Evolutionary conservation across 2,888 invertebrate genomes (phyloP).

Genomic region (Drosophila mulleri): DNA sequence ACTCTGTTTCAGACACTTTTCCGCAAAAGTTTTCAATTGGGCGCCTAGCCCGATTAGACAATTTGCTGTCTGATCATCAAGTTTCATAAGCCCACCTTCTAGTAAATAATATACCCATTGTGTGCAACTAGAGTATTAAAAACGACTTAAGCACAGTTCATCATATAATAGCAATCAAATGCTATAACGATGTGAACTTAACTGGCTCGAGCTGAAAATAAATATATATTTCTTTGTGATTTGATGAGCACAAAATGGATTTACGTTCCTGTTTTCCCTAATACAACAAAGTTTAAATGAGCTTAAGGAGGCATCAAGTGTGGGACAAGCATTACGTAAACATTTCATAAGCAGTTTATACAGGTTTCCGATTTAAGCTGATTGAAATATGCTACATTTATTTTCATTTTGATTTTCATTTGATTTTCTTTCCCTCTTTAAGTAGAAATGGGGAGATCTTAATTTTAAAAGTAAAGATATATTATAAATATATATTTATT

Average conservation of each 20-base stretch:
- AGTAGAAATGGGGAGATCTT: neutral
- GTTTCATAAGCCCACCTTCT: slow-evolving; percentile 35
- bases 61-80: slow-evolving; percentile 23
- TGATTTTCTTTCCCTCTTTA: neutral
- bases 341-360: neutral
- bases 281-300: neutral
- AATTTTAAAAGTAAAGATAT: neutral
- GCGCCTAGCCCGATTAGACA: slow-evolving; percentile 44
- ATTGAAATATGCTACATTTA: neutral
- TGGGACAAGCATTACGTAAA: neutral
- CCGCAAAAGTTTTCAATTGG: slow-evolving; percentile 46
- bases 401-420: neutral
- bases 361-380: neutral
- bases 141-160: slow-evolving; percentile 21
- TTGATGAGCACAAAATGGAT: slow-evolving; percentile 4
- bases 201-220: slow-evolving; percentile 13
- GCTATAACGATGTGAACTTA: slow-evolving; percentile 5
- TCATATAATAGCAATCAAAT: slow-evolving; percentile 20
- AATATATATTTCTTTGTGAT: slow-evolving; percentile 4
- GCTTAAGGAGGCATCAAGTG: neutral
- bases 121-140: slow-evolving; percentile 29
- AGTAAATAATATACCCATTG: slow-evolving; percentile 17
- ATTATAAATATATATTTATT: slow-evolving; percentile 11
- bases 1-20: slow-evolving; percentile 43
- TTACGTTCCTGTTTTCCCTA: neutral